A percentile compares a stretch with the other conserved stretches of the same genome.
Conservation (phyloP, 2,888 invertebrate species). For the Eristalinus aeneus region DNA sequence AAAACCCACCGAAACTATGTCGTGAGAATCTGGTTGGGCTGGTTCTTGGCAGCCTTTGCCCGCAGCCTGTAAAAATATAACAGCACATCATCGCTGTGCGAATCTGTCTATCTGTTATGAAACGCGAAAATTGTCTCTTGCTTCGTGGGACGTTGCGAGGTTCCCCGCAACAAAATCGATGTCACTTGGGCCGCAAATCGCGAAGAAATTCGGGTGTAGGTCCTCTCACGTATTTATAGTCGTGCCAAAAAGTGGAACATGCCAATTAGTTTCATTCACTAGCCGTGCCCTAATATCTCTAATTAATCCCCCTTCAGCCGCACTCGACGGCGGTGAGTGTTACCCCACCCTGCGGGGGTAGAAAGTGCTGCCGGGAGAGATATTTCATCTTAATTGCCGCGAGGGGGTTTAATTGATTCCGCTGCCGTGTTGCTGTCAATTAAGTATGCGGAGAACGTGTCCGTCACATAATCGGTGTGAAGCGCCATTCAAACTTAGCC, state of each 20-base stretch:
- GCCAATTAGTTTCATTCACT: constrained; percentile 39
- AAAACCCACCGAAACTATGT: constrained; percentile 43
- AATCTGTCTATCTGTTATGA: constrained; percentile 12
- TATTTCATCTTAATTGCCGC: background rate
- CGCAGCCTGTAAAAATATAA: constrained; percentile 16
- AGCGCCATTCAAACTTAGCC: constrained; percentile 34
- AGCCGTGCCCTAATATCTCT: constrained; percentile 23
- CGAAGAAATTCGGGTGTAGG: constrained; percentile 47
- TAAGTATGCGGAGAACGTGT: constrained; percentile 30
- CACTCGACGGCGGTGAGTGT: background rate
- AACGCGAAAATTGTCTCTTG: background rate
- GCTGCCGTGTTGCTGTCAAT: constrained; percentile 22
- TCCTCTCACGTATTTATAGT: constrained; percentile 16
- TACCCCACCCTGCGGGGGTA: background rate
- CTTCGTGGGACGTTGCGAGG: constrained; percentile 1
- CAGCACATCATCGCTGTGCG: background rate
- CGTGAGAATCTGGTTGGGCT: constrained; percentile 63
- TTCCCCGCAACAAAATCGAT: background rate
- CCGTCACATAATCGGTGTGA: constrained; percentile 23
- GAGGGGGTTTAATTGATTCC: constrained; percentile 8
- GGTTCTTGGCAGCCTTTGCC: constrained; percentile 35
- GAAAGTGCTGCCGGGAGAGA: background rate
- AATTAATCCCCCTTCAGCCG: constrained; percentile 8
- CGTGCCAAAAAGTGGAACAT: constrained; percentile 45
- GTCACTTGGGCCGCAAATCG: constrained; percentile 1